These are phyloP conservation scores for Arothron firmamentum DNA, from an alignment of 2,113 vertebrate species.

Conservation along the genomic window DNA sequence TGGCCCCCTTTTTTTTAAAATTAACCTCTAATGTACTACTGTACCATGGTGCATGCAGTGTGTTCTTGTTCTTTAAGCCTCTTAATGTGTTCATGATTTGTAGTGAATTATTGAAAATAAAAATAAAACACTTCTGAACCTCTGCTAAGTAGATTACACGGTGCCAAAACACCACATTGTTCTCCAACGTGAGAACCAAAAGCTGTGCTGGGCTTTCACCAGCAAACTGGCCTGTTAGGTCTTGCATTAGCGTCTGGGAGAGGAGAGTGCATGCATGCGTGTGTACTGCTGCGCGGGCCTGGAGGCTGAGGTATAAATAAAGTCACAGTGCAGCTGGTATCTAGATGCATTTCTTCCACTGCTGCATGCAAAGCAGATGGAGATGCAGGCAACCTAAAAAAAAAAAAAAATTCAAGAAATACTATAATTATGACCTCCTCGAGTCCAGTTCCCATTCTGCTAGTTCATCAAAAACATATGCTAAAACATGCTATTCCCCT, in stretches of 20 bases:
- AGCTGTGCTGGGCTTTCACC: constrained; percentile 17
- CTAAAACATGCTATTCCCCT: constrained; percentile 22
- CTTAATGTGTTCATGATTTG: constrained; percentile 72
- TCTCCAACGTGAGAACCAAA: constrained; percentile 11
- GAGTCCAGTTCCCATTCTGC: neutral
- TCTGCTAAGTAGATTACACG: constrained; percentile 14
- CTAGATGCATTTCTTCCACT: constrained; percentile 53
- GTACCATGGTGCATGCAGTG: constrained; percentile 72
- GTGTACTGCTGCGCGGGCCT: constrained; percentile 34
- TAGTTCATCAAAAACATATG: neutral
- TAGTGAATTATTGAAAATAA: constrained; percentile 72
- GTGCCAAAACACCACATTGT: constrained; percentile 20
- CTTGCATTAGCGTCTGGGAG: constrained; percentile 30
- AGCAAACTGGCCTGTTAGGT: constrained; percentile 25
- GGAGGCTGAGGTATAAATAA: constrained; percentile 61
- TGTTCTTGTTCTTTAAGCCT: constrained; percentile 61
- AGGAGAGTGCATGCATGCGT: constrained; percentile 24
- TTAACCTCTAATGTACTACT: constrained; percentile 63
- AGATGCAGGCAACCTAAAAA: constrained; percentile 55
- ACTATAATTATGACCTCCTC: constrained; percentile 26
- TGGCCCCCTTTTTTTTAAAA: constrained; percentile 34
- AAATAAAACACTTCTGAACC: constrained; percentile 19
- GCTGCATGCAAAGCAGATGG: constrained; percentile 55
- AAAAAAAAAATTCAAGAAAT: constrained; percentile 43
- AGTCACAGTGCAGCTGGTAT: constrained; percentile 66